These are phyloP conservation scores for Platyrinchus mystaceus DNA, from an alignment of 2,797 vertebrate species.

Conservation along the genomic window DNA sequence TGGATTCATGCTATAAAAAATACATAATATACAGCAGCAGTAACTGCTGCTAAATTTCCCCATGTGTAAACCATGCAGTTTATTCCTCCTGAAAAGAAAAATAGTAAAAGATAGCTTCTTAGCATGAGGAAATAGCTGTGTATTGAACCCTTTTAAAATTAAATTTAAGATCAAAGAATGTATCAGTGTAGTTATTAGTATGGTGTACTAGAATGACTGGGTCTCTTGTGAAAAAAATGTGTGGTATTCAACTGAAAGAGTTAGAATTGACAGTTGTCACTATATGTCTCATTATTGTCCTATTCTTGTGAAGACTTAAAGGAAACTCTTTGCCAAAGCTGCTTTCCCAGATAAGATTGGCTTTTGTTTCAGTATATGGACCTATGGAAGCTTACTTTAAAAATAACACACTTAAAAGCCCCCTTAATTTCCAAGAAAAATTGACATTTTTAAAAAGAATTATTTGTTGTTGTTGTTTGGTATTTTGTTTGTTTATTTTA, in stretches of 20 bases:
- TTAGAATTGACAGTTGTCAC: background rate
- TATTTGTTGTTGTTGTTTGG: background rate
- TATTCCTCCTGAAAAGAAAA: background rate
- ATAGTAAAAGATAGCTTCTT: background rate
- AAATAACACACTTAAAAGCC: background rate
- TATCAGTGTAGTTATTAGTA: background rate
- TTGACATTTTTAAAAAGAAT: background rate
- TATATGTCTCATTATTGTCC: background rate
- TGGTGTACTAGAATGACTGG: background rate
- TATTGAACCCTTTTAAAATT: background rate
- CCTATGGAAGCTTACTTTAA: rapidly evolving
- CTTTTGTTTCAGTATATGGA: background rate
- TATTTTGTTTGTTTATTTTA: background rate
- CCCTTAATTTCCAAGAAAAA: background rate
- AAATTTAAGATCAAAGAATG: background rate
- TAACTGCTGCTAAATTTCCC: background rate
- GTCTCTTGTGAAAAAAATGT: background rate
- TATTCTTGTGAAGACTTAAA: background rate
- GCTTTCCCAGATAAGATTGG: background rate
- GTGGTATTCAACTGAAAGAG: background rate
- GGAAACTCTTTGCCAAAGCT: background rate
- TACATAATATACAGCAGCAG: background rate
- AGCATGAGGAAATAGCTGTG: background rate
- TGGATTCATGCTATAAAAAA: background rate
- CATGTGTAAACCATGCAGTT: background rate